phyloP scores from a whole-genome alignment of 2,797 vertebrate species.

The Sebastes steindachneri region DNA sequence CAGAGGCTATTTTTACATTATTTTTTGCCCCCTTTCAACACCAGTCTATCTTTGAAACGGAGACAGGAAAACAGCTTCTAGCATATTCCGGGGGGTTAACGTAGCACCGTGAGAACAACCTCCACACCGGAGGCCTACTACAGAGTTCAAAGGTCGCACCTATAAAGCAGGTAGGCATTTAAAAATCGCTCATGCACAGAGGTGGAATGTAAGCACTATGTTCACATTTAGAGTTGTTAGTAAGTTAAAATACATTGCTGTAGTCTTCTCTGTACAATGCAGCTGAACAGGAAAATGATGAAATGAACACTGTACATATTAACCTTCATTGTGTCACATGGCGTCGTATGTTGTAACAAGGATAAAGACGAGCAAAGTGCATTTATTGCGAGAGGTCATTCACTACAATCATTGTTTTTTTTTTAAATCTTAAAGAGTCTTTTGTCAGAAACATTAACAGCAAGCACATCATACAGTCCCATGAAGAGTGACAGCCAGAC shows the following conservation, averaged over 20 bases:
- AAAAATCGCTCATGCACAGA: slow-evolving; percentile 50
- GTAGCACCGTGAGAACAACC: slow-evolving; percentile 74
- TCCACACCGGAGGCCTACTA: slow-evolving; percentile 20
- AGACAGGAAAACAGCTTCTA: slow-evolving; percentile 47
- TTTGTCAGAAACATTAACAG: slow-evolving; percentile 36
- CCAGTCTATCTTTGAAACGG: slow-evolving; percentile 36
- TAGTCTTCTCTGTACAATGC: slow-evolving; percentile 35
- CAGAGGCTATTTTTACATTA: slow-evolving; percentile 55
- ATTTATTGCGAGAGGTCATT: slow-evolving; percentile 72
- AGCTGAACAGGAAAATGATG: slow-evolving; percentile 18
- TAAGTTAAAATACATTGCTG: slow-evolving; percentile 40
- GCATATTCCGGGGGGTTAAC: slow-evolving; percentile 63
- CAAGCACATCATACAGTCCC: slow-evolving; percentile 38
- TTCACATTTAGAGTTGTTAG: slow-evolving; percentile 69
- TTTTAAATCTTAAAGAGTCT: slow-evolving; percentile 13
- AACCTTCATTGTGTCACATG: slow-evolving; percentile 63
- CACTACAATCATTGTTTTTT: slow-evolving; percentile 65
- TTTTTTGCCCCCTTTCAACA: not conserved
- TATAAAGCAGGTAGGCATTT: slow-evolving; percentile 41
- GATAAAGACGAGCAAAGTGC: slow-evolving; percentile 79
- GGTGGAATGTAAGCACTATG: slow-evolving; percentile 56
- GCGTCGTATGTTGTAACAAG: slow-evolving; percentile 34
- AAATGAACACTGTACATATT: slow-evolving; percentile 53
- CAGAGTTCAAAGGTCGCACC: slow-evolving; percentile 27
- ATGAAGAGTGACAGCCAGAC: slow-evolving; percentile 11